Evolutionary conservation across 1,140 invertebrate species (phyloP).

Genomic region (Cydia strobilella): DNA sequence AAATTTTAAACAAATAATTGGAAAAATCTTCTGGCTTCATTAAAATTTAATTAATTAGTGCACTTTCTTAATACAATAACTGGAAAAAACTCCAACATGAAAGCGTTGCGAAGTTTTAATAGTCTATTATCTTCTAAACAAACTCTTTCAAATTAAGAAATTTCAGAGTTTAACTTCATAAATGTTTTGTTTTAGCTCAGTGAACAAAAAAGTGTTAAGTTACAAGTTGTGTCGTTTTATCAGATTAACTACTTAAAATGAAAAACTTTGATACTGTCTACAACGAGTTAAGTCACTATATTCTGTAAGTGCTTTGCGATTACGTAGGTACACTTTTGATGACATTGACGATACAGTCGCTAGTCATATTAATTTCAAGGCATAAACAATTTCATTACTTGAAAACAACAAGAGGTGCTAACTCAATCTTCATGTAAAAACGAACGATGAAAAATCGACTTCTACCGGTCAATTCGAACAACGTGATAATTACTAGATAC

Average conservation of each 20-base stretch:
- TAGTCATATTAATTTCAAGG: not conserved
- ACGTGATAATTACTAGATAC: no score
- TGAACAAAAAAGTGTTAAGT: not conserved
- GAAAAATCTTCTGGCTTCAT: not conserved
- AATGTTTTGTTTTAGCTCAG: not conserved
- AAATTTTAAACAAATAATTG: not conserved
- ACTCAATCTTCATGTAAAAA: not conserved
- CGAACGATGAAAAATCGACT: not conserved
- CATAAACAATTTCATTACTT: not conserved
- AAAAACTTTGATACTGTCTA: not conserved
- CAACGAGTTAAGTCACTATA: no score
- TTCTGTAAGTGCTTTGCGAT: no score
- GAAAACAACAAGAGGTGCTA: not conserved
- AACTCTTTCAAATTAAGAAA: not conserved
- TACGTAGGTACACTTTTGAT: no score
- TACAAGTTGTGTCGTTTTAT: not conserved
- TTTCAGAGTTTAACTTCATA: not conserved
- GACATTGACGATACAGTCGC: not conserved
- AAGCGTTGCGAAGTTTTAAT: conserved; percentile 3
- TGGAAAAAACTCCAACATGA: not conserved
- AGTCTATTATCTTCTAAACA: not conserved
- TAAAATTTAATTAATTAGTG: not conserved
- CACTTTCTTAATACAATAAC: not conserved
- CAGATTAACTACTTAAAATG: not conserved
- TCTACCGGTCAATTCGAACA: no score